Conservation (phyloP, 2,797 vertebrate species). For the Oreonectes daqikongensis region DNA sequence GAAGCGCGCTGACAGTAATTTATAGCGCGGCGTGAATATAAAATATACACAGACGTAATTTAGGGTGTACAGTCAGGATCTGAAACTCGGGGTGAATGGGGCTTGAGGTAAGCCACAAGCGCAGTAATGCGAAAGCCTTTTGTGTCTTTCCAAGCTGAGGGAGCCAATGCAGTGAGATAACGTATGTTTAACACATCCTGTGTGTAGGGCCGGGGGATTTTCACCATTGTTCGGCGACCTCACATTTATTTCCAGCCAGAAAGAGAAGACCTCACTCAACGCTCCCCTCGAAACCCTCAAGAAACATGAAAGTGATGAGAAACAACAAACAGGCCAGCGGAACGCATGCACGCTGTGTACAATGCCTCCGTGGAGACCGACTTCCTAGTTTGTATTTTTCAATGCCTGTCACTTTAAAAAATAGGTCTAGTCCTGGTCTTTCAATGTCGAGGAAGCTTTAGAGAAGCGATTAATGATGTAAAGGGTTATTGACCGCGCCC, state of each 20-base stretch:
- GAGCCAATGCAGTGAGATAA: conserved; percentile 67
- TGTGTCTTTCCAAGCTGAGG: conserved; percentile 65
- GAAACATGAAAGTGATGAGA: conserved; percentile 46
- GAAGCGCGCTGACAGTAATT: conserved; percentile 67
- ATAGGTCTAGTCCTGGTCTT: conserved; percentile 58
- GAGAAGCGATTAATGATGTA: conserved; percentile 75
- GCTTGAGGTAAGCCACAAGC: conserved; percentile 74
- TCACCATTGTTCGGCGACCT: conserved; percentile 48
- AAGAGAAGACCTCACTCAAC: neutral
- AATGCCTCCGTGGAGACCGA: neutral
- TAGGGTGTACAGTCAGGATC: conserved; percentile 59
- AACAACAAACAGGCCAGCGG: conserved; percentile 4
- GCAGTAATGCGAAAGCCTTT: conserved; percentile 67
- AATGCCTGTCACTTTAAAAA: conserved; percentile 60
- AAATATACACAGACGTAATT: conserved; percentile 69
- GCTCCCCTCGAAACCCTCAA: conserved; percentile 12
- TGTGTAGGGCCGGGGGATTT: conserved; percentile 50
- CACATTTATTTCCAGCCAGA: conserved; percentile 42
- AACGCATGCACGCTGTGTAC: neutral
- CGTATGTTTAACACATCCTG: conserved; percentile 72
- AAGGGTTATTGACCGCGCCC: conserved; percentile 75
- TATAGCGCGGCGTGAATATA: conserved; percentile 67
- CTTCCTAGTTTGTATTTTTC: neutral
- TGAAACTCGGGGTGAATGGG: conserved; percentile 57
- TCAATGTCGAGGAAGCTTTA: conserved; percentile 67